Base-by-base conservation (phyloP, 2,888 invertebrate genomes). In the Brachycybe producta region DNA sequence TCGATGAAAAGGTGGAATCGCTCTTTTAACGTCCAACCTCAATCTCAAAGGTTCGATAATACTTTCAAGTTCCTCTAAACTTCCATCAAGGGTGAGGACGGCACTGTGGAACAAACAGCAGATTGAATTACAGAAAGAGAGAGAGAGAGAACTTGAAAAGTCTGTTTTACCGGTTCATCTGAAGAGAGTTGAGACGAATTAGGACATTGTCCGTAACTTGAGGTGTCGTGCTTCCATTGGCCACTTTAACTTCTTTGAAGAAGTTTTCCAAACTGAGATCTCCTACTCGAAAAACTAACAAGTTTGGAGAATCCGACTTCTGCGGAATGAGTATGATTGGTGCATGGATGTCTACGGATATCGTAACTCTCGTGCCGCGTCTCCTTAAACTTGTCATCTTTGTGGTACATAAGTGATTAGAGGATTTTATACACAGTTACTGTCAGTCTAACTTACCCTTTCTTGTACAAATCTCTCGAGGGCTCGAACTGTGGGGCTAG, bases 241-340 rank as follows among this genome's bases (percentile, higher is more conserved):
- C 2, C 2, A 60, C 52, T 24, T 59, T 59, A 3, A 58, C 57
- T 54, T 74, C 74, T 60, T 80, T 79, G 68, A 85, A 84, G 68
- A 82, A 82, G 63, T 86, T 87, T 63, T 83, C 82, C 23, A 85
- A 77, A 5, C 74, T 73, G n/a, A 86, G 70, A 61, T 82, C 78
- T 43, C 85, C 84, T 75, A 67, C 38, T 60, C 82, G 81, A n/a
- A 84, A 68, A 21, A 85, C 76, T 41, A 86, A 65, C 5, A 84
- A 71, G 63, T 82, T 83, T 0, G 83, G 82, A 0, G 82, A 82
- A 5, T 81, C 80, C 1, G 82, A 79, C 60, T 82, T 82, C 60
- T 84, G 84, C 0, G 86, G 86, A 42, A 86, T 67, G 32, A 85
- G 67, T 17, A 87, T 66, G 0, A 81, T 78, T 4, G 85, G 85